A percentile compares a stretch with the other conserved stretches of the same genome.
Evolutionary conservation across 1,140 invertebrate species (phyloP).

Genomic region (Calliopsis andreniformis): DNA sequence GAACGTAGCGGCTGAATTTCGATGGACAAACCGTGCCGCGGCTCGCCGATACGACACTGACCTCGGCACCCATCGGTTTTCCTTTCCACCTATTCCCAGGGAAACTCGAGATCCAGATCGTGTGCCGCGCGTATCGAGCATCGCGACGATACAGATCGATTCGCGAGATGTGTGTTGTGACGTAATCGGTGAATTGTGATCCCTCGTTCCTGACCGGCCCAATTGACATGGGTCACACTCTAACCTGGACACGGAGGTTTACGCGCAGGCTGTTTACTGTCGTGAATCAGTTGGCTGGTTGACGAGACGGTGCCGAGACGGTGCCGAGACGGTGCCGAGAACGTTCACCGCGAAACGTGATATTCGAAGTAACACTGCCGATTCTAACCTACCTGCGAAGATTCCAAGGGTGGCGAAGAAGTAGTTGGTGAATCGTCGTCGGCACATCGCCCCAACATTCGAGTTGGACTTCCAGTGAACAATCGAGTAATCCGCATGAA

Average conservation of each 20-base stretch:
- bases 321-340: background rate
- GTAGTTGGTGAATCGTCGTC: too few relatives aligned
- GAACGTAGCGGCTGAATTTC: background rate
- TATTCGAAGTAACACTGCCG: too few relatives aligned
- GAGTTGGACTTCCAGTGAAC: slow-evolving; percentile 5
- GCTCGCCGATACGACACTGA: background rate
- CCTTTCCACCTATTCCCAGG: background rate
- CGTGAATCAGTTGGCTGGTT: background rate
- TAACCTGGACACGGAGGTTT: slow-evolving; percentile 14
- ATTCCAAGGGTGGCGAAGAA: too few relatives aligned
- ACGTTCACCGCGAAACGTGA: too few relatives aligned
- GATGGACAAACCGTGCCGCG: too few relatives aligned
- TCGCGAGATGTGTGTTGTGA: slow-evolving; percentile 19
- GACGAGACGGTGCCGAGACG: background rate
- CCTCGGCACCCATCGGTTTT: too few relatives aligned
- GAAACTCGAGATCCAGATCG: background rate
- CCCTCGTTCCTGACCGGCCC: background rate
- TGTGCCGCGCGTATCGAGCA: background rate
- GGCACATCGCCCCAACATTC: too few relatives aligned
- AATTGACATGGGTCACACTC: background rate
- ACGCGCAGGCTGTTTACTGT: background rate
- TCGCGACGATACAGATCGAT: background rate
- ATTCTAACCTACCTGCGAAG: too few relatives aligned
- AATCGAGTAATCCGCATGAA: slow-evolving; percentile 14
- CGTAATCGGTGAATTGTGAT: slow-evolving; percentile 38